These are phyloP conservation scores for Vulpes vulpes DNA, from an alignment of 2,113 vertebrate species.

Conservation along the genomic window DNA sequence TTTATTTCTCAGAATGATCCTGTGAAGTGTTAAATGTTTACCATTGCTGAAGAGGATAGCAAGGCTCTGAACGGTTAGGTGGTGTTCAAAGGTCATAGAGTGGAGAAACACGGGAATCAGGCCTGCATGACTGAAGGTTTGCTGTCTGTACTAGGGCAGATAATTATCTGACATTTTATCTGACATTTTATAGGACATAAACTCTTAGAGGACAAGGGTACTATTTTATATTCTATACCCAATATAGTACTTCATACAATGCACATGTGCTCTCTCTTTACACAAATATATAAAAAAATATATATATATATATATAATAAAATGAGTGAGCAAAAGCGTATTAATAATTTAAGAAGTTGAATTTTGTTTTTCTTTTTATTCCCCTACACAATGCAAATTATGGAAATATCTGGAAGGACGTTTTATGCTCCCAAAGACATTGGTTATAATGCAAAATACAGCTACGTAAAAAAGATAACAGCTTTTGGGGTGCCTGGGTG, in stretches of 20 bases:
- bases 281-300: no score
- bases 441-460: not conserved
- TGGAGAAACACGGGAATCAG: not conserved
- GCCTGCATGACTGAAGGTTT: not conserved
- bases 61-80: not conserved
- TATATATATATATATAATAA: no score
- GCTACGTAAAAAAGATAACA: not conserved
- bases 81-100: not conserved
- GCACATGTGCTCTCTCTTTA: not conserved
- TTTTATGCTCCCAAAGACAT: not conserved
- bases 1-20: not conserved
- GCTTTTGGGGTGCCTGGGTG: not conserved
- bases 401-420: not conserved
- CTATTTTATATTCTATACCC: not conserved
- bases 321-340: not conserved
- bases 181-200: not conserved
- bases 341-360: not conserved
- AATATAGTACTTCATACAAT: not conserved
- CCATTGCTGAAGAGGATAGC: not conserved
- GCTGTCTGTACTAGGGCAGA: not conserved
- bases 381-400: not conserved
- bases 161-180: not conserved
- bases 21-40: not conserved
- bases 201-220: not conserved
- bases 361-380: not conserved